These are phyloP conservation scores for Axis porcinus DNA, from an alignment of 2,113 vertebrate species.

Conservation along the genomic window DNA sequence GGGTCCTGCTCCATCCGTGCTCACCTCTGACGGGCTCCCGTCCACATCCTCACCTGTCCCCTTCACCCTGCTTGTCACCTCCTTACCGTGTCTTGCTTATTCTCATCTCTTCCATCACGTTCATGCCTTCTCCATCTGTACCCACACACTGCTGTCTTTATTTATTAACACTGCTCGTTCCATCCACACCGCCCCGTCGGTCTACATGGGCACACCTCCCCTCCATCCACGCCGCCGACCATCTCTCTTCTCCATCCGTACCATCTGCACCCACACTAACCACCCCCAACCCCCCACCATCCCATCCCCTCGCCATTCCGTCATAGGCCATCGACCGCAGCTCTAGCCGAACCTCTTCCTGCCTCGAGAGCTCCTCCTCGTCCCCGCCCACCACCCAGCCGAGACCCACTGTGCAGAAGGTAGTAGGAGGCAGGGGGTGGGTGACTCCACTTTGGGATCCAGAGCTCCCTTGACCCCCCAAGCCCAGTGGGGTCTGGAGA, in stretches of 20 bases:
- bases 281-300: background rate
- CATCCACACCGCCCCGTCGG: accelerated
- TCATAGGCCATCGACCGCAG: conserved; percentile 86
- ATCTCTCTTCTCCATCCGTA: accelerated
- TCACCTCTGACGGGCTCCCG: accelerated
- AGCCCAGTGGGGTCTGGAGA: background rate
- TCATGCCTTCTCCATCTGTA: background rate
- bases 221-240: accelerated
- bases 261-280: background rate
- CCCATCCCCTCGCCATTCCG: conserved; percentile 27
- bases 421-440: conserved; percentile 75
- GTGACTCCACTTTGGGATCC: background rate
- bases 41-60: background rate
- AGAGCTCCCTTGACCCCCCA: background rate
- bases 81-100: background rate
- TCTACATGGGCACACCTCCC: background rate
- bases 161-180: background rate
- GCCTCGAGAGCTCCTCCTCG: conserved; percentile 85
- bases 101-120: background rate
- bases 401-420: conserved; percentile 90
- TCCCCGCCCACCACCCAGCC: conserved; percentile 80
- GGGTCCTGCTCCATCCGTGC: background rate
- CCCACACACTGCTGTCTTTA: too few relatives aligned
- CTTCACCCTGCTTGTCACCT: too few relatives aligned
- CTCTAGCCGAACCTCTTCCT: conserved; percentile 91